phyloP scores from a whole-genome alignment of 2,888 invertebrate genomes.

The Fragum fragum region DNA sequence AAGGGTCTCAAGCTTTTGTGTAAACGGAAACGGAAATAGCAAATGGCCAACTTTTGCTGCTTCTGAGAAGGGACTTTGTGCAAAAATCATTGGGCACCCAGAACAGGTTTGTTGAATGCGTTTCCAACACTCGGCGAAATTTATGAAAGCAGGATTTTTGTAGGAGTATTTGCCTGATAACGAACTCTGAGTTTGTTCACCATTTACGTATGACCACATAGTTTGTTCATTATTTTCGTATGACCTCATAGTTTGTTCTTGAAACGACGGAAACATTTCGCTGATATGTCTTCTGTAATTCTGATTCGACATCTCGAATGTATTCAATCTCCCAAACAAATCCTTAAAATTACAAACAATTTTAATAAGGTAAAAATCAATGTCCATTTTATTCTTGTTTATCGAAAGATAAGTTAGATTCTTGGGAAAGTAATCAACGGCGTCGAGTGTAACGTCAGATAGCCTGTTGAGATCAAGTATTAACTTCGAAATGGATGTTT shows the following conservation, averaged over 20 bases:
- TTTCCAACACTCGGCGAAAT: neutral
- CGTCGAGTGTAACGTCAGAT: neutral
- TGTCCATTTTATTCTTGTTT: conserved; percentile 10
- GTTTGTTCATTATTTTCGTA: neutral
- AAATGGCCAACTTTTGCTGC: neutral
- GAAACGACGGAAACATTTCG: neutral
- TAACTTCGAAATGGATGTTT: neutral
- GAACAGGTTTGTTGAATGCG: neutral
- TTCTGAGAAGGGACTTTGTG: neutral
- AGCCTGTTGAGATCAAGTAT: conserved; percentile 15
- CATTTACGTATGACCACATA: neutral
- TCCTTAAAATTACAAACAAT: neutral
- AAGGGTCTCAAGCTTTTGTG: neutral
- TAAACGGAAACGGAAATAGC: neutral
- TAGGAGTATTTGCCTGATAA: too few relatives aligned
- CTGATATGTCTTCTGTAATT: conserved; percentile 5
- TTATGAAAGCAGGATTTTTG: neutral
- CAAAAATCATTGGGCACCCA: neutral
- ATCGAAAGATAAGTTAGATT: conserved; percentile 5
- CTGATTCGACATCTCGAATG: neutral
- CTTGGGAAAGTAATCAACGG: neutral
- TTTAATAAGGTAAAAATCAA: conserved; percentile 3
- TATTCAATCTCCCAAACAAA: neutral
- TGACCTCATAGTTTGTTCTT: neutral
- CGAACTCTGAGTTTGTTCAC: neutral